Evolutionary conservation across 37 sponge, comb jelly and placozoan species (phyloP).

Genomic region (Amphimedon queenslandica): DNA sequence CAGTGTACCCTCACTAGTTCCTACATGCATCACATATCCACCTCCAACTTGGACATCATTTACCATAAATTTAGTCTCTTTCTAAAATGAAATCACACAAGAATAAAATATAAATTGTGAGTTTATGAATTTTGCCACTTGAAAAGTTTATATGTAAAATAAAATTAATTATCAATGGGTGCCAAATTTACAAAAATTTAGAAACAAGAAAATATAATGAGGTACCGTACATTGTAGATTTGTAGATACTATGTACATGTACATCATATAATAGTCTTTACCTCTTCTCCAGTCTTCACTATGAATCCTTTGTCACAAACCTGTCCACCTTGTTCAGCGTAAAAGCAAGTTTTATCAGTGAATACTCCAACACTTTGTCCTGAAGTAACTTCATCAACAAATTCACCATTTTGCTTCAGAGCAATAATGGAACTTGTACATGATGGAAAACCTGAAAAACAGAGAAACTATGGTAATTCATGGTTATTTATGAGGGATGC

Average conservation of each 20-base stretch:
- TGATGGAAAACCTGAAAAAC: constrained; percentile 56
- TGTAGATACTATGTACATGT: too few relatives aligned
- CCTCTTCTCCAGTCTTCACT: constrained; percentile 74
- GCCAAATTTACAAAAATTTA: too few relatives aligned
- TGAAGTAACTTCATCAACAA: constrained; percentile 72
- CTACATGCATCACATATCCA: constrained; percentile 95
- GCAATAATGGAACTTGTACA: constrained; percentile 76
- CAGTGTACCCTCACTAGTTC: constrained; percentile 78
- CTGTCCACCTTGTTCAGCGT: constrained; percentile 99
- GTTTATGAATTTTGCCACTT: too few relatives aligned
- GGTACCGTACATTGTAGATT: too few relatives aligned
- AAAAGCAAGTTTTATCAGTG: constrained; percentile 94
- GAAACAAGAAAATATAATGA: too few relatives aligned
- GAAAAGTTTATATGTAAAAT: too few relatives aligned
- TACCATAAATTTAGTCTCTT: constrained; percentile 86
- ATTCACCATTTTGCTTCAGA: constrained; percentile 59
- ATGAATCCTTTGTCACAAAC: constrained; percentile 91
- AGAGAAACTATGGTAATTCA: not conserved
- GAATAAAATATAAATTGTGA: too few relatives aligned
- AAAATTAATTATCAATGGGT: too few relatives aligned
- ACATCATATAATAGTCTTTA: constrained; percentile 7
- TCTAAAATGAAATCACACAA: not conserved
- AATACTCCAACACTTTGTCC: constrained; percentile 81
- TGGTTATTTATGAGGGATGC: not conserved
- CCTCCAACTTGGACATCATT: constrained; percentile 86